Evolutionary conservation across 2,113 vertebrate species (phyloP), one percentile per base, ranked within the genome.

Genomic region (Passer montanus): DNA sequence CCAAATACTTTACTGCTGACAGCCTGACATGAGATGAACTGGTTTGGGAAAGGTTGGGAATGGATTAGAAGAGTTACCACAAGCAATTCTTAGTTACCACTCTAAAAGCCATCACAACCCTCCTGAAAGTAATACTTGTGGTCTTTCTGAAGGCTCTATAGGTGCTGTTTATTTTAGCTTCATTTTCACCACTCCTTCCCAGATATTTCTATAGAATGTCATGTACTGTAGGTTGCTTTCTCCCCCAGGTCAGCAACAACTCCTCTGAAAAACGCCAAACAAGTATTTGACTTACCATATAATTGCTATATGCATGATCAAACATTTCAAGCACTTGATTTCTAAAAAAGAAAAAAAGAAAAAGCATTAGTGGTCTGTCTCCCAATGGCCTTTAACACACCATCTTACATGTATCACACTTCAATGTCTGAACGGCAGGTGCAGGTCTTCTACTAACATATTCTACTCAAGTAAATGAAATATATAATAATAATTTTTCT

Each of bases 321-420:
- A 99, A 99, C 99, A 99, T 99, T 98, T 99, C 99, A 90, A 99
- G 97, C 91, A 99, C 99, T 98, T 99, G 99, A 98, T 98, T 98
- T 98, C 99, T 99, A 97, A 52, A 85, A 97, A 78, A 96, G 10
- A 82, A 46, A 46, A 86, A 86, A 17, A 94, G 33, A 27, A 67
- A 87, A 41, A 93, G 56, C 24, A 55, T 95, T 69, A 92, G 64
- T 19, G 16, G 23, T 81, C 50, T 86, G 68, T 53, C n/a, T 78
- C n/a, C 41, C 12, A 52, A 6, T 2, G 10, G 49, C 67, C 33
- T 93, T 94, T 49, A 79, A 58, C 17, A 50, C 9, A 62, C 15
- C 19, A 59, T 6, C 49, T 68, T 30, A 59, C 43, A 39, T 1
- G 6, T 21, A 28, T 37, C 53, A 43, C 47, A 69, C 43, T 79